Evolutionary conservation across 2,797 vertebrate genomes (phyloP).

Genomic region (Tapera naevia): DNA sequence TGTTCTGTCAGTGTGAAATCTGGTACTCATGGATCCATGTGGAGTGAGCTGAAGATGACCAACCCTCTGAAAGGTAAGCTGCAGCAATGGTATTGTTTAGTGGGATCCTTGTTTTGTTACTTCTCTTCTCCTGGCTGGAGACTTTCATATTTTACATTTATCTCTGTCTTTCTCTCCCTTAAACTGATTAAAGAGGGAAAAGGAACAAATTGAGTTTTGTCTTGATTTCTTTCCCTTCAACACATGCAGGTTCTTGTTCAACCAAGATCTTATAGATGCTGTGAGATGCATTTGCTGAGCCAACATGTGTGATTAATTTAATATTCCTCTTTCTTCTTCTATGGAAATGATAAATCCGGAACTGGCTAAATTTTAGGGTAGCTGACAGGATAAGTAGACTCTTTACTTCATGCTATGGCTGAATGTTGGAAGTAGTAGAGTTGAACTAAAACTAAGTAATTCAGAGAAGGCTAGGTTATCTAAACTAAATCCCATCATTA

Average conservation of each 20-base stretch:
- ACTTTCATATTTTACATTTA: neutral
- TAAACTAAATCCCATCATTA: neutral
- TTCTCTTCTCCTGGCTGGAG: neutral
- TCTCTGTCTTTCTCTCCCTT: neutral
- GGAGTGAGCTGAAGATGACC: neutral
- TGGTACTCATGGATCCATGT: neutral
- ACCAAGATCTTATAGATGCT: neutral
- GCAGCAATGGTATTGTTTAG: neutral
- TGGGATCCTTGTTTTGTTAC: neutral
- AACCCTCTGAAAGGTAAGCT: neutral
- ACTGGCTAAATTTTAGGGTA: neutral
- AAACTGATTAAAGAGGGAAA: neutral
- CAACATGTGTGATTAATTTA: neutral
- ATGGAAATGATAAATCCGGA: neutral
- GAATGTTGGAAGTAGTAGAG: neutral
- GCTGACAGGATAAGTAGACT: neutral
- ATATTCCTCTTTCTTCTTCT: neutral
- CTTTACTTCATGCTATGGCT: neutral
- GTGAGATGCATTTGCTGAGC: neutral
- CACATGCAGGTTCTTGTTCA: neutral
- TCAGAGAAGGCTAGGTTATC: neutral
- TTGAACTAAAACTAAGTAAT: neutral
- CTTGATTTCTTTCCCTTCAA: neutral
- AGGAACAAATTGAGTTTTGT: neutral
- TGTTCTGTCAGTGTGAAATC: neutral